These are phyloP conservation scores for Brienomyrus brachyistius DNA, from an alignment of 2,113 vertebrate genomes.

Conservation along the genomic window DNA sequence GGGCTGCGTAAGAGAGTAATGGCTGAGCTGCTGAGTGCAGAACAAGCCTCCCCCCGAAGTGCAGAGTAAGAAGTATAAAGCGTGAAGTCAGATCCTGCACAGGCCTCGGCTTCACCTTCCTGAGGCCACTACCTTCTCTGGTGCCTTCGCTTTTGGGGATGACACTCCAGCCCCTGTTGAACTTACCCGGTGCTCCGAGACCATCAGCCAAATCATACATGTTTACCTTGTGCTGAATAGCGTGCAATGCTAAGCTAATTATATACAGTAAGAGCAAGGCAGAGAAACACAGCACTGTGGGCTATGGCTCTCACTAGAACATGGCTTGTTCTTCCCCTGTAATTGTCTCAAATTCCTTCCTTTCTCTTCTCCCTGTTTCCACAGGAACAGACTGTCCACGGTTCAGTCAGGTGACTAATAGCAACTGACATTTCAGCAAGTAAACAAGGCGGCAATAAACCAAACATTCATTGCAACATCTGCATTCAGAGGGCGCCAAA, in stretches of 20 bases:
- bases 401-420: slow-evolving; percentile 12
- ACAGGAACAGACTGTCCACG: not conserved
- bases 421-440: slow-evolving; percentile 17
- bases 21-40: not conserved
- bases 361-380: not conserved
- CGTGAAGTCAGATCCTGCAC: not conserved
- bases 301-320: not conserved
- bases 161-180: not conserved
- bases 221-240: not conserved
- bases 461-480: slow-evolving; percentile 5
- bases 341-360: not conserved
- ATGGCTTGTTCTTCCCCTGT: not conserved
- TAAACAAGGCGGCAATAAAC: not conserved
- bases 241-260: not conserved
- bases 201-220: not conserved
- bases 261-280: not conserved
- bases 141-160: not conserved
- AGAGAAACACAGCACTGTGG: not conserved
- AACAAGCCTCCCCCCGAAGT: not conserved
- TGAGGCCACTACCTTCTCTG: not conserved
- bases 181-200: not conserved
- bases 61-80: not conserved
- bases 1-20: not conserved
- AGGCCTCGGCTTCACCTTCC: not conserved
- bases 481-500: slow-evolving; percentile 29